These are phyloP conservation scores for Colius striatus DNA, from an alignment of 2,113 vertebrate species.

Conservation along the genomic window DNA sequence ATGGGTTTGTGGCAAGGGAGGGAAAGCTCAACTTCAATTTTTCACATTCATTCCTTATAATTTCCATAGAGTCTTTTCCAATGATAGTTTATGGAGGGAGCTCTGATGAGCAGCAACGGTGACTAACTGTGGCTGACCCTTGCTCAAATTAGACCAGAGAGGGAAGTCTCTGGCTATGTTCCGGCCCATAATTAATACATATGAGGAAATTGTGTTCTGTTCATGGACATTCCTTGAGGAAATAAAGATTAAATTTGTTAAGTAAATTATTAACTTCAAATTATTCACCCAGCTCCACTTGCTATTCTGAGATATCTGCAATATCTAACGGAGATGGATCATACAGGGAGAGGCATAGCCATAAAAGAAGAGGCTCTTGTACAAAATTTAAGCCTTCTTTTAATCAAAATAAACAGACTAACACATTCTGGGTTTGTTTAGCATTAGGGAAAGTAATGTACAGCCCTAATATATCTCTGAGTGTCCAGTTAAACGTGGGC, in stretches of 20 bases:
- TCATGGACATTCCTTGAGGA: constrained; percentile 46
- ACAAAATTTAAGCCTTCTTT: neutral
- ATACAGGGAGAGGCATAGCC: neutral
- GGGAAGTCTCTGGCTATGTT: constrained; percentile 28
- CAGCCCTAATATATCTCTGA: neutral
- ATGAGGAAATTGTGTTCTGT: constrained; percentile 43
- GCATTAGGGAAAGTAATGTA: neutral
- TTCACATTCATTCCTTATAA: neutral
- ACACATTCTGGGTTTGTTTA: neutral
- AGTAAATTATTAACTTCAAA: constrained; percentile 65
- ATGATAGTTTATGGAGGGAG: neutral
- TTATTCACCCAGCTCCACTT: constrained; percentile 32
- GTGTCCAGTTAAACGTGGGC: neutral
- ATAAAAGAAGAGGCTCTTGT: neutral
- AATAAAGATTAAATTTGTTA: constrained; percentile 51
- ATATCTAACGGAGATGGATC: neutral
- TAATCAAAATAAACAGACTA: neutral
- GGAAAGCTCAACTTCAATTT: neutral
- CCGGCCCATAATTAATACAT: constrained; percentile 44
- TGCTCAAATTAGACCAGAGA: constrained; percentile 17
- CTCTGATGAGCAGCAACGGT: neutral
- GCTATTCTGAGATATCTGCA: constrained; percentile 37
- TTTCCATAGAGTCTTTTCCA: neutral
- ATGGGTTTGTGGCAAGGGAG: neutral
- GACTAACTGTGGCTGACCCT: neutral